Conservation (phyloP, 2,113 vertebrate species). For the Sphaerodactylus townsendi region DNA sequence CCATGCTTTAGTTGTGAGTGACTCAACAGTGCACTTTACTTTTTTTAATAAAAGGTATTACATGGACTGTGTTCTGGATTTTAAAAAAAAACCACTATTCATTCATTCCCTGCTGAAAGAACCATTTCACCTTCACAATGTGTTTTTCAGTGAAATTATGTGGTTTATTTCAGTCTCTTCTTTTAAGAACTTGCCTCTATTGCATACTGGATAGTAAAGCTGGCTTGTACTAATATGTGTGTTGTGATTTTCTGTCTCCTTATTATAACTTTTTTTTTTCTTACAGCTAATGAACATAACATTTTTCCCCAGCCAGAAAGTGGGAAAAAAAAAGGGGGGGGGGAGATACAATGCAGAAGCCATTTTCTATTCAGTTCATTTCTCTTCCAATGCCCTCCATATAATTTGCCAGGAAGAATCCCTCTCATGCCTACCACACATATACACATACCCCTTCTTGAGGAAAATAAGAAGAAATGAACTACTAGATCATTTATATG, state of each 20-base stretch:
- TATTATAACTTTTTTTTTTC: not conserved
- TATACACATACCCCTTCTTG: not conserved
- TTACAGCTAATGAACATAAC: not conserved
- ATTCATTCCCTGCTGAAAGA: not conserved
- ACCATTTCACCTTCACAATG: not conserved
- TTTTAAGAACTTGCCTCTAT: not conserved
- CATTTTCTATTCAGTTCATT: not conserved
- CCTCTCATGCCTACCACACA: not conserved
- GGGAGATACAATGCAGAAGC: not conserved
- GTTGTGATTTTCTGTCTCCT: not conserved
- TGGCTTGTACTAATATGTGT: not conserved
- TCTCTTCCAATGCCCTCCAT: rapidly evolving
- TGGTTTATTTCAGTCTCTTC: too few species aligned
- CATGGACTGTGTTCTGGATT: not conserved
- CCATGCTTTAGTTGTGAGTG: too few species aligned
- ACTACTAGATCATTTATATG: conserved; percentile 5
- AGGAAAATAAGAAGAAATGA: not conserved
- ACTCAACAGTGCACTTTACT: too few species aligned
- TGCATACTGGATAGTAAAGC: not conserved
- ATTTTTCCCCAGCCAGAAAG: rapidly evolving
- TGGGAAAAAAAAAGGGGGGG: not conserved
- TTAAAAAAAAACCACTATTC: not conserved
- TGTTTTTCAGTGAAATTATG: not conserved
- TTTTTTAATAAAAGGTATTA: too few species aligned
- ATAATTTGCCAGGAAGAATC: not conserved